phyloP scores from a whole-genome alignment of 2,888 invertebrate species.

The Agrotis puta region DNA sequence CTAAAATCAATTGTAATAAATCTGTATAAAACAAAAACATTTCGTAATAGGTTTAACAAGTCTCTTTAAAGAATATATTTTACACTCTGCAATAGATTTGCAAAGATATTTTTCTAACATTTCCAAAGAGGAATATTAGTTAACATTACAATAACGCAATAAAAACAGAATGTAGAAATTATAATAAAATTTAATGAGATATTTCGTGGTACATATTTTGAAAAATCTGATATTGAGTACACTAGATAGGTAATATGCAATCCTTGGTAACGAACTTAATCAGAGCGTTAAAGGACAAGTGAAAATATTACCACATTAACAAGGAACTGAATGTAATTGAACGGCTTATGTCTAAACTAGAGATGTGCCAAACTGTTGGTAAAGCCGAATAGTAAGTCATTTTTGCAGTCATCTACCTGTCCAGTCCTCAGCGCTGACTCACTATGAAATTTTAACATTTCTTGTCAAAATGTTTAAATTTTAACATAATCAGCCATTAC shows the following conservation, averaged over 20 bases:
- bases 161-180: slow-evolving; percentile 58
- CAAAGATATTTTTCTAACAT: slow-evolving; percentile 34
- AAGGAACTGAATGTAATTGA: slow-evolving; percentile 65
- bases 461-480: too few species aligned
- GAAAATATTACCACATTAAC: slow-evolving; percentile 65
- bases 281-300: slow-evolving; percentile 84
- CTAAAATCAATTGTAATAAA: neutral
- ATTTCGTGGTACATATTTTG: slow-evolving; percentile 75
- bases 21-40: neutral
- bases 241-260: slow-evolving; percentile 72
- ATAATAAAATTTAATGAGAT: slow-evolving; percentile 68
- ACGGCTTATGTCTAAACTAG: slow-evolving; percentile 48
- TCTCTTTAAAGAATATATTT: neutral
- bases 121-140: slow-evolving; percentile 51
- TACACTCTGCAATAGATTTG: slow-evolving; percentile 2
- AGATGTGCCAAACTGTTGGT: too few species aligned
- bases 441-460: too few species aligned
- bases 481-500: too few species aligned
- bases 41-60: neutral
- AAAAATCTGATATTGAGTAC: slow-evolving; percentile 73
- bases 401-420: too few species aligned
- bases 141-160: slow-evolving; percentile 49
- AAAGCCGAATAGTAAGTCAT: too few species aligned
- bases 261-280: slow-evolving; percentile 81
- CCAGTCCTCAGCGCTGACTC: too few species aligned